phyloP scores from a whole-genome alignment of 2,113 vertebrate species.

The Gallinago undulata region DNA sequence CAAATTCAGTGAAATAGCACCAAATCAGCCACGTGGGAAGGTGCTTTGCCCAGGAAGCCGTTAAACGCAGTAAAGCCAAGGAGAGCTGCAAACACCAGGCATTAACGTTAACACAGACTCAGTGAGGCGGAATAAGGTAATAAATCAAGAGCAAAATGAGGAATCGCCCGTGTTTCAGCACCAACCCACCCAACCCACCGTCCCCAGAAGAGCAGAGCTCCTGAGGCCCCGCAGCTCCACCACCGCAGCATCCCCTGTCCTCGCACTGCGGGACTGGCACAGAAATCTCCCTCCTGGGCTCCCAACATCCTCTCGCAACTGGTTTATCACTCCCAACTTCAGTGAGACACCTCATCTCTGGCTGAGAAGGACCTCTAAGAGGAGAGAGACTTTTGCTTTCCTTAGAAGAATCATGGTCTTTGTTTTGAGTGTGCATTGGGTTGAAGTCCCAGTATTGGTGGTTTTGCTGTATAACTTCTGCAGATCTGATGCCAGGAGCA shows the following conservation, averaged over 20 bases:
- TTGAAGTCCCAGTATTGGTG: neutral
- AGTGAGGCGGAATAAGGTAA: neutral
- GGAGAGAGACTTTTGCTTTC: neutral
- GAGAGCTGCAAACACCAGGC: neutral
- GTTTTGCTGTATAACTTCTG: neutral
- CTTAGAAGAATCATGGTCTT: neutral
- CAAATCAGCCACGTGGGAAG: neutral
- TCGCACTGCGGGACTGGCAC: rapidly evolving
- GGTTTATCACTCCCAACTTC: neutral
- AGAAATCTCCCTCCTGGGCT: neutral
- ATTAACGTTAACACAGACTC: neutral
- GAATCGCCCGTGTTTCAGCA: neutral
- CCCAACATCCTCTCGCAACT: neutral
- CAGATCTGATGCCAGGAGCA: neutral
- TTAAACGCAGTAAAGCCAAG: neutral
- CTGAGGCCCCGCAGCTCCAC: neutral
- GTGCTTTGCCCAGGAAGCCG: neutral
- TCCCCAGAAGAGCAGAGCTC: neutral
- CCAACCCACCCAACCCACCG: neutral
- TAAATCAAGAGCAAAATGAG: neutral
- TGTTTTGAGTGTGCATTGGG: neutral
- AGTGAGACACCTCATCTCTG: neutral
- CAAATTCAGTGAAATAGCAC: neutral
- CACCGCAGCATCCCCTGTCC: neutral
- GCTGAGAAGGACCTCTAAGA: neutral